Percentiles rank a stretch among this genome's conserved stretches.
These are phyloP conservation scores for Drosophila hamatofila DNA, from an alignment of 2,888 invertebrate species.

Conservation along the genomic window DNA sequence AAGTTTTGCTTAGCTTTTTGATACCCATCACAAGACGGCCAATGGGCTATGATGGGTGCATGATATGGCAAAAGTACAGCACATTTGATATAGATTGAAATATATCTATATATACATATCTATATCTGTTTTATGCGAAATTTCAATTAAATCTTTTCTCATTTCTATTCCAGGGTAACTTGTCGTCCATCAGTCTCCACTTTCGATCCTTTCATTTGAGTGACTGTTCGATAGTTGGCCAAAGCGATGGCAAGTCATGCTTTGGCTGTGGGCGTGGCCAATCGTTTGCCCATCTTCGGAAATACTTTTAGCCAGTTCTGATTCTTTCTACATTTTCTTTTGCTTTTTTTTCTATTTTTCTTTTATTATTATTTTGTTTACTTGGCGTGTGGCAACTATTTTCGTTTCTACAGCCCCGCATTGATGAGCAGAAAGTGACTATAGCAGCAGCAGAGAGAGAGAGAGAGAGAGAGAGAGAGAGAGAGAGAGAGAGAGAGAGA, in stretches of 20 bases:
- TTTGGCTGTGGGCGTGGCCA: slow-evolving; percentile 30
- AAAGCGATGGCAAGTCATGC: slow-evolving; percentile 6
- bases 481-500: background rate
- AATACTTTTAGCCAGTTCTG: slow-evolving; percentile 38
- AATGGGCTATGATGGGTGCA: background rate
- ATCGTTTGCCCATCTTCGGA: slow-evolving; percentile 22
- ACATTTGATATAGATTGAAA: too few relatives aligned
- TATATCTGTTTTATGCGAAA: background rate
- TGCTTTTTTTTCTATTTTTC: background rate
- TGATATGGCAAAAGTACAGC: background rate
- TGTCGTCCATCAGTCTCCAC: background rate
- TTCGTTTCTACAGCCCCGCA: slow-evolving; percentile 27
- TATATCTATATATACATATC: background rate
- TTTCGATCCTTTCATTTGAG: slow-evolving; percentile 16
- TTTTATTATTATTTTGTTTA: slow-evolving; percentile 68
- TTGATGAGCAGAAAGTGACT: slow-evolving; percentile 23
- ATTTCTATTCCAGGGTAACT: slow-evolving; percentile 3
- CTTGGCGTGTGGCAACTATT: slow-evolving; percentile 46
- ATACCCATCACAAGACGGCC: slow-evolving; percentile 15
- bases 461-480: background rate
- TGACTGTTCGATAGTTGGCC: slow-evolving; percentile 34
- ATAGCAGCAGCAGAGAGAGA: background rate
- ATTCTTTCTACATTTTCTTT: slow-evolving; percentile 1
- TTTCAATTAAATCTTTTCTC: too few relatives aligned
- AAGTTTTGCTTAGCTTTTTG: slow-evolving; percentile 56